These are phyloP conservation scores for Procavia capensis DNA, from an alignment of 2,113 vertebrate genomes.

Conservation along the genomic window DNA sequence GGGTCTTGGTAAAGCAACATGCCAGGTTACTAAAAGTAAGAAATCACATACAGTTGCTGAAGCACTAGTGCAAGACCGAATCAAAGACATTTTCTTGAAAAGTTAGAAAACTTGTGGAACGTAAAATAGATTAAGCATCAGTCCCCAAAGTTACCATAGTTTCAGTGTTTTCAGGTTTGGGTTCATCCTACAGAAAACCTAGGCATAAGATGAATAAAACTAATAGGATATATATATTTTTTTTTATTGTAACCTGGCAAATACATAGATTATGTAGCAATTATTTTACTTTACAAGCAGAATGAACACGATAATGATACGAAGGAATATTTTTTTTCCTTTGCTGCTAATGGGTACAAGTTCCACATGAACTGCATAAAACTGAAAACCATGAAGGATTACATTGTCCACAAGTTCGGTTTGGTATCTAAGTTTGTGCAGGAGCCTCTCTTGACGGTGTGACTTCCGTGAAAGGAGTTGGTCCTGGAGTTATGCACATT, in stretches of 20 bases:
- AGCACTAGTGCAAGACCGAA: background rate
- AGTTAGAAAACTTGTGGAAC: background rate
- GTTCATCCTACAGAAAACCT: background rate
- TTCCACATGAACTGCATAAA: background rate
- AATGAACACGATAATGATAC: background rate
- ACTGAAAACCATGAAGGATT: background rate
- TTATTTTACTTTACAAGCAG: background rate
- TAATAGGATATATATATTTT: background rate
- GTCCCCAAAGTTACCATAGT: background rate
- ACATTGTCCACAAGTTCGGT: background rate
- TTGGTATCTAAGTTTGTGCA: background rate
- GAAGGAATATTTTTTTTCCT: background rate
- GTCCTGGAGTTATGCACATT: background rate
- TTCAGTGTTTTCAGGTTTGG: background rate
- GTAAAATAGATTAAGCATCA: background rate
- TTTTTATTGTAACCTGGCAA: background rate
- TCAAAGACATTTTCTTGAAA: background rate
- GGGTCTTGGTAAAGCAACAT: background rate
- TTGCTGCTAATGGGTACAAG: background rate
- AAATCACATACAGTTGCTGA: background rate
- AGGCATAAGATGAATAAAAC: slow-evolving; percentile 1
- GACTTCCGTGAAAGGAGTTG: background rate
- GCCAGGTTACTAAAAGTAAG: background rate
- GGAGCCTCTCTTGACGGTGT: background rate
- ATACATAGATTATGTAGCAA: background rate